Base-by-base conservation (phyloP, 2,888 invertebrate genomes). In the Cistogaster globosa region DNA sequence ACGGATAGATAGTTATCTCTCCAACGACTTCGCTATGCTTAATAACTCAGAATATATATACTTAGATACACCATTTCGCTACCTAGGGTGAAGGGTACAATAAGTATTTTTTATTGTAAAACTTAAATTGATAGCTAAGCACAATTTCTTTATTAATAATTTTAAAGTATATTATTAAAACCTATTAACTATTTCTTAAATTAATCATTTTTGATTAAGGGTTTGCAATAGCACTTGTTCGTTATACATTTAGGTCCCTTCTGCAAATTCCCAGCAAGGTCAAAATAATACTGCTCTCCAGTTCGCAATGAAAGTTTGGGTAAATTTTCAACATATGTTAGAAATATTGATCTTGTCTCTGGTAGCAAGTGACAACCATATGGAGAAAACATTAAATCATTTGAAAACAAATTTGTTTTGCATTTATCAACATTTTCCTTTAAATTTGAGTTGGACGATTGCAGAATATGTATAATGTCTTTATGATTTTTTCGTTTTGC, bases 191-290 rank as follows among this genome's bases (percentile, higher is more conserved):
- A 1, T 45, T 48, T n/a, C 18, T 65, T 65, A 79, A 62, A 42
- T 45, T 65, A 75, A 57, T 82, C 76, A 57, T 97, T 97, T 86
- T 96, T 95, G 90, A 98, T 96, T 92, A 98, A 96, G 0, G 98
- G 98, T 0, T 97, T 97, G 91, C 98, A 98, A 90, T 97, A 97
- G 92, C 98, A 98, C 0, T 97, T 97, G 91, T 97, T 97, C 0
- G 98, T 97, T 2, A 97, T 96, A 0, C 98, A 98, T n/a, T 98
- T 96, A 0, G 98, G 98, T 1, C 98, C 98, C 93, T 98, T 98
- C 88, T 97, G 96, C 85, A 98, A 97, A 90, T 98, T 98, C 2
- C 98, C 98, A 16, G 98, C 98, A 87, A 99, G 94, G 92, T 98
- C 98, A 88, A 98, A 94, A 92, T 96, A 99, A 92, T 98, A 98